phyloP scores from a whole-genome alignment of 2,113 vertebrate species.

The Ascaphus truei region DNA sequence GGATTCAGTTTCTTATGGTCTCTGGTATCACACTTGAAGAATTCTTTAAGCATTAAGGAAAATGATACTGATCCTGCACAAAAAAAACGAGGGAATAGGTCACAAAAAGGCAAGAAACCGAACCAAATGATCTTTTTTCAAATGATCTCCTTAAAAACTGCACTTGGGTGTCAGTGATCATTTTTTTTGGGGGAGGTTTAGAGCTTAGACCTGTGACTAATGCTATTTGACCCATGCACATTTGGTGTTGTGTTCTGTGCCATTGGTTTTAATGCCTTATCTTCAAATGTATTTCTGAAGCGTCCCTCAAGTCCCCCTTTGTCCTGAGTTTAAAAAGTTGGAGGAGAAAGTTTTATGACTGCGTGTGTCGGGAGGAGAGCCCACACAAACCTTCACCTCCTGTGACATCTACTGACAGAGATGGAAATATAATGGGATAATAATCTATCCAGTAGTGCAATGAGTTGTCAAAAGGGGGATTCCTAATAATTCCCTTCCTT shows the following conservation, averaged over 20 bases:
- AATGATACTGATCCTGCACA: slow-evolving; percentile 41
- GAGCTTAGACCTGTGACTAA: slow-evolving; percentile 83
- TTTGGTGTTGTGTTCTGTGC: slow-evolving; percentile 66
- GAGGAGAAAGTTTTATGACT: slow-evolving; percentile 18
- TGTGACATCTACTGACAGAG: slow-evolving; percentile 44
- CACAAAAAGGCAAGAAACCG: slow-evolving; percentile 57
- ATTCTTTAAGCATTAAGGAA: slow-evolving; percentile 50
- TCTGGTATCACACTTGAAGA: slow-evolving; percentile 48
- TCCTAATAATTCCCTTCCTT: too few relatives aligned
- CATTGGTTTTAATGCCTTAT: slow-evolving; percentile 72
- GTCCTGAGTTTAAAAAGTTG: slow-evolving; percentile 12
- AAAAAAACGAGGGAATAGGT: slow-evolving; percentile 56
- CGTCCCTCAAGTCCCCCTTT: slow-evolving; percentile 53
- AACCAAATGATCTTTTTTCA: slow-evolving; percentile 64
- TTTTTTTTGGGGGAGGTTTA: slow-evolving; percentile 52
- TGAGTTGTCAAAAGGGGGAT: background rate
- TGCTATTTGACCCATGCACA: slow-evolving; percentile 72
- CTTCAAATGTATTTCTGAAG: slow-evolving; percentile 70
- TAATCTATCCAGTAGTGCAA: background rate
- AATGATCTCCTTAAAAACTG: slow-evolving; percentile 59
- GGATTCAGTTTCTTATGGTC: slow-evolving; percentile 50
- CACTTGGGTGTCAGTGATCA: slow-evolving; percentile 59
- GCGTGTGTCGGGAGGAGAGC: slow-evolving; percentile 55
- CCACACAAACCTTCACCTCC: slow-evolving; percentile 39
- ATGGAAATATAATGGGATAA: background rate